Conservation (phyloP, 2,113 vertebrate species). For the Spea multiplicata region DNA sequence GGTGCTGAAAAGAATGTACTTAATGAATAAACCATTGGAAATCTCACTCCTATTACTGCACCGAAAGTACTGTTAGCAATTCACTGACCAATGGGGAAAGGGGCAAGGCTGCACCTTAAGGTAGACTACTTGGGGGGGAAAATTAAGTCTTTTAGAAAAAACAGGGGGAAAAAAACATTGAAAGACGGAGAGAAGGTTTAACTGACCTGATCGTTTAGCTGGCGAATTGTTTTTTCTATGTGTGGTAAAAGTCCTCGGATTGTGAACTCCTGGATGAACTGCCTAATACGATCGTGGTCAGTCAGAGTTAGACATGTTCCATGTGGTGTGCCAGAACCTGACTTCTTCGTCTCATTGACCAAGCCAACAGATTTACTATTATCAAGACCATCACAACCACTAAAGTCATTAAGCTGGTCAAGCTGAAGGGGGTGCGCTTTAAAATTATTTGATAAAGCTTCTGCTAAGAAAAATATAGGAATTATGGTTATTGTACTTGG, state of each 20-base stretch:
- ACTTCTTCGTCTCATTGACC: constrained; percentile 66
- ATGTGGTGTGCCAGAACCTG: constrained; percentile 63
- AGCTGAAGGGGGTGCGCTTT: constrained; percentile 80
- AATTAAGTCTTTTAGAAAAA: no score
- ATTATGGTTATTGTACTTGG: background rate
- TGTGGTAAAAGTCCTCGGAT: constrained; percentile 93
- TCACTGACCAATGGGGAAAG: no score
- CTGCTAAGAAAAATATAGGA: constrained; percentile 59
- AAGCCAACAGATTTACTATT: constrained; percentile 55
- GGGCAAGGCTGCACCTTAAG: no score
- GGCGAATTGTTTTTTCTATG: constrained; percentile 94
- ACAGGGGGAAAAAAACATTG: background rate
- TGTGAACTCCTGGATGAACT: constrained; percentile 96
- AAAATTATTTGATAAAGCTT: constrained; percentile 69
- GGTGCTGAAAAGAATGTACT: no score
- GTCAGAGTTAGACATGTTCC: constrained; percentile 88
- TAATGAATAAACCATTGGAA: no score
- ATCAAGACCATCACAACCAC: constrained; percentile 64
- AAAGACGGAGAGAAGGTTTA: background rate
- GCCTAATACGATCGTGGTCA: constrained; percentile 92
- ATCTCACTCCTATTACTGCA: no score
- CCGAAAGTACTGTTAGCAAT: no score
- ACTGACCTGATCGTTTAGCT: constrained; percentile 94
- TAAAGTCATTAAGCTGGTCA: constrained; percentile 65
- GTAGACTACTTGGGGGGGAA: no score